A percentile compares a stretch with the other conserved stretches of the same genome.
Evolutionary conservation across 2,888 invertebrate species (phyloP).

Genomic region (Tetragonula carbonaria): DNA sequence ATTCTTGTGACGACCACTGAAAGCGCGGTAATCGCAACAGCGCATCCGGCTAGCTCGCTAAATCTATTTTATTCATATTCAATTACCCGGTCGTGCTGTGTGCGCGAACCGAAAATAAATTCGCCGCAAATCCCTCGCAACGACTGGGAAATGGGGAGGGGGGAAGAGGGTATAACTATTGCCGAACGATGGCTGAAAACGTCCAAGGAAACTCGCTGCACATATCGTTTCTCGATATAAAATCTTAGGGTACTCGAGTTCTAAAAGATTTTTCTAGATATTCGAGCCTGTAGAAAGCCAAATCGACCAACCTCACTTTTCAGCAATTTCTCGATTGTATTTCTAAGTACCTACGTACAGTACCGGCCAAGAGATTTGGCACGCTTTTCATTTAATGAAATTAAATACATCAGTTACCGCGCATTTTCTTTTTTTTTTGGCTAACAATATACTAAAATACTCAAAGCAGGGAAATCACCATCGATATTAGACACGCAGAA

Average conservation of each 20-base stretch:
- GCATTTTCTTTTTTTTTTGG: no score
- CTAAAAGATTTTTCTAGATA: neutral
- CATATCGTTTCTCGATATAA: slow-evolving; percentile 8
- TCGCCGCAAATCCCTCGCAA: slow-evolving; percentile 9
- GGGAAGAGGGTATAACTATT: neutral
- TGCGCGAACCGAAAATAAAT: slow-evolving; percentile 40
- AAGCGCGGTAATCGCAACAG: slow-evolving; percentile 39
- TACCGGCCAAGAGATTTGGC: no score
- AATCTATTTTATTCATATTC: slow-evolving; percentile 58
- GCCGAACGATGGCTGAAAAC: slow-evolving; percentile 4
- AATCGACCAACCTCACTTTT: neutral
- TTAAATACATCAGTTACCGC: no score
- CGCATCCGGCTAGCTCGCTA: slow-evolving; percentile 36
- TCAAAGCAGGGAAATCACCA: no score
- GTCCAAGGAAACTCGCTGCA: slow-evolving; percentile 1
- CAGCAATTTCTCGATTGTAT: no score
- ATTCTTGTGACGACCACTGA: slow-evolving; percentile 32
- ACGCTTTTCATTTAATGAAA: no score
- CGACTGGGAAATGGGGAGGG: no score
- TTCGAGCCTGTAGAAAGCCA: neutral
- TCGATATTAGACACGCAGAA: no score
- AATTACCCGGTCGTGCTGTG: slow-evolving; percentile 30
- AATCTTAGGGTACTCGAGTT: slow-evolving; percentile 1
- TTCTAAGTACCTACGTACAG: no score
- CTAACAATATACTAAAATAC: no score